These are phyloP conservation scores for Rhingia campestris DNA, from an alignment of 2,888 invertebrate species.

Conservation along the genomic window DNA sequence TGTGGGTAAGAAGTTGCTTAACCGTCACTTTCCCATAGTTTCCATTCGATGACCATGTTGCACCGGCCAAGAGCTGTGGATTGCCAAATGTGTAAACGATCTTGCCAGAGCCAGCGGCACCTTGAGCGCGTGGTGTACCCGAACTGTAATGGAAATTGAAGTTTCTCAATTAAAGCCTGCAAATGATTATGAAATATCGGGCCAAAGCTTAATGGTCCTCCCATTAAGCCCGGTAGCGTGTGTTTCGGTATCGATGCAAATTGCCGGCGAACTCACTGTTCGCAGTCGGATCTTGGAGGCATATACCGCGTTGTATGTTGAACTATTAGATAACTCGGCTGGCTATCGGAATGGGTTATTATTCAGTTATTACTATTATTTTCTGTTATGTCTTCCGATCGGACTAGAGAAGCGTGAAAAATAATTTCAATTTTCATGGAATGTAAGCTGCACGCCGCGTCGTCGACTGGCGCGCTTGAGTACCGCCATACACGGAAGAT, in stretches of 20 bases:
- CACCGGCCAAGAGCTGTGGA: slow-evolving; percentile 83
- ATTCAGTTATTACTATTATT: slow-evolving; percentile 42
- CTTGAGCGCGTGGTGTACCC: slow-evolving; percentile 77
- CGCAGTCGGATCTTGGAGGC: slow-evolving; percentile 9
- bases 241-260: slow-evolving; percentile 38
- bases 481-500: slow-evolving; percentile 23
- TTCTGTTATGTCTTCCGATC: slow-evolving; percentile 20
- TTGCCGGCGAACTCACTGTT: slow-evolving; percentile 21
- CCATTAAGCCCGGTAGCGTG: slow-evolving; percentile 33
- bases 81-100: slow-evolving; percentile 86
- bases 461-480: slow-evolving; percentile 7
- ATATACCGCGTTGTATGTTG: slow-evolving; percentile 19
- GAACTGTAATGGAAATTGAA: slow-evolving; percentile 72
- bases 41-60: slow-evolving; percentile 78
- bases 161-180: slow-evolving; percentile 50
- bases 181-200: slow-evolving; percentile 47
- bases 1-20: slow-evolving; percentile 84
- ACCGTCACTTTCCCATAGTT: slow-evolving; percentile 80
- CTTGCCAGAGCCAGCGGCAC: slow-evolving; percentile 84
- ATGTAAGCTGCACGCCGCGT: slow-evolving; percentile 10
- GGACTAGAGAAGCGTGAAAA: slow-evolving; percentile 40
- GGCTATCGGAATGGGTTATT: slow-evolving; percentile 41
- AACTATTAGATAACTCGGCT: slow-evolving; percentile 50
- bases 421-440: slow-evolving; percentile 51
- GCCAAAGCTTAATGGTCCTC: slow-evolving; percentile 61